A percentile compares a stretch with the other conserved stretches of the same genome.
These are phyloP conservation scores for Drosophila asahinai DNA, from an alignment of 1,140 invertebrate genomes.

Conservation along the genomic window DNA sequence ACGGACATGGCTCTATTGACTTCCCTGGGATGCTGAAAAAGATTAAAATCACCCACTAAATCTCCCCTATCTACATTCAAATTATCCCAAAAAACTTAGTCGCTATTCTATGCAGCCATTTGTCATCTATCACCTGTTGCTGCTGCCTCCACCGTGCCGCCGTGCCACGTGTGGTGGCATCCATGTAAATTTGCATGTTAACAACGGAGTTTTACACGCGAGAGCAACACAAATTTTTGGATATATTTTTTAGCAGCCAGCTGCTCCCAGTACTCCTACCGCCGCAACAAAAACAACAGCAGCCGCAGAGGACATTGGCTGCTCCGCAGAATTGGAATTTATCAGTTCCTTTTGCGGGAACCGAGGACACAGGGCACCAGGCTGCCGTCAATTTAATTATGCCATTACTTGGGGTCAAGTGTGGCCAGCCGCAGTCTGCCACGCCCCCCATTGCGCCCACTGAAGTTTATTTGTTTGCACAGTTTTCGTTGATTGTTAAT, in stretches of 20 bases:
- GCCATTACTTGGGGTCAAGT: constrained; percentile 67
- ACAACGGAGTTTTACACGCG: constrained; percentile 68
- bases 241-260: constrained; percentile 47
- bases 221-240: constrained; percentile 45
- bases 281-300: constrained; percentile 1
- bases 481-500: constrained; percentile 73
- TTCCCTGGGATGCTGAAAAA: neutral
- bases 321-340: constrained; percentile 14
- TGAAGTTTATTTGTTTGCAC: constrained; percentile 55
- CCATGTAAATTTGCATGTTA: constrained; percentile 70
- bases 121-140: constrained; percentile 60
- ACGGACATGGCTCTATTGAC: neutral
- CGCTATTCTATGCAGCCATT: constrained; percentile 28
- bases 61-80: neutral
- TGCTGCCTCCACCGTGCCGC: constrained; percentile 3
- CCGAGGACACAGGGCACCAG: neutral
- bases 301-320: constrained; percentile 20
- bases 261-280: constrained; percentile 9
- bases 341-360: constrained; percentile 9
- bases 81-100: constrained; percentile 6
- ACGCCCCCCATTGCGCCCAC: neutral
- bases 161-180: constrained; percentile 19
- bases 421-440: constrained; percentile 23
- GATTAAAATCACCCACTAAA: neutral
- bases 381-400: constrained; percentile 72